Evolutionary conservation across 2,888 invertebrate species (phyloP), one percentile per base, ranked within the genome.

Genomic region (Microplitis deprimator): DNA sequence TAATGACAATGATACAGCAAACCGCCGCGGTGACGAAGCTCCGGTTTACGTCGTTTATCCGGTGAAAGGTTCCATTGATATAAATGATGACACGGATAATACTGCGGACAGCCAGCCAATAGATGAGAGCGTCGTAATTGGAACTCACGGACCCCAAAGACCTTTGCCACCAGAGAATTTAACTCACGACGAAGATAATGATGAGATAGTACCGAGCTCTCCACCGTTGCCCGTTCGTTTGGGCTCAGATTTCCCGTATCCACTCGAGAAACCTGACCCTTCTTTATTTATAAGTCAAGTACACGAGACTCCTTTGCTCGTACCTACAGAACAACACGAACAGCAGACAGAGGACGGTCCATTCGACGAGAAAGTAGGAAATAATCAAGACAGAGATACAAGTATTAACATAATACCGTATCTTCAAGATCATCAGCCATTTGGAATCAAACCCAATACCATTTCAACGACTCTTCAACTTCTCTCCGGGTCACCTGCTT

Each of bases 201-300:
- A 79, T 4, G 81, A 80, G 1, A 73, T 64, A 82, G 90, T 70
- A 88, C 89, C 78, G n/a, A 13, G 16, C 10, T 65, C 40, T 0
- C 10, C 59, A 50, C 61, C 77, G 0, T 8, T 39, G 41, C 61
- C 77, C 17, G 75, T 88, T 41, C 88, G 90, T 1, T 84, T 91
- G 3, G 92, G 92, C 83, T 91, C 92, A 0, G 92, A 93, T 81
- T 94, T 94, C 80, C 94, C 94, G 0, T 94, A 94, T 87, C 92
- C 92, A 0, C 87, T 94, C 17, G 93, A 93, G 83, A 91, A 92
- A 76, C 93, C 93, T 0, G 92, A 93, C 85, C 90, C 91, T 0
- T 89, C 91, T 1, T 78, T 90, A 4, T 84, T 90, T 3, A 85
- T 82, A 16, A 85, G 81, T 10, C 85, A 87, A 8, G 82, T 87